Evolutionary conservation across 2,113 vertebrate species (phyloP).

Genomic region (Mesocricetus auratus): DNA sequence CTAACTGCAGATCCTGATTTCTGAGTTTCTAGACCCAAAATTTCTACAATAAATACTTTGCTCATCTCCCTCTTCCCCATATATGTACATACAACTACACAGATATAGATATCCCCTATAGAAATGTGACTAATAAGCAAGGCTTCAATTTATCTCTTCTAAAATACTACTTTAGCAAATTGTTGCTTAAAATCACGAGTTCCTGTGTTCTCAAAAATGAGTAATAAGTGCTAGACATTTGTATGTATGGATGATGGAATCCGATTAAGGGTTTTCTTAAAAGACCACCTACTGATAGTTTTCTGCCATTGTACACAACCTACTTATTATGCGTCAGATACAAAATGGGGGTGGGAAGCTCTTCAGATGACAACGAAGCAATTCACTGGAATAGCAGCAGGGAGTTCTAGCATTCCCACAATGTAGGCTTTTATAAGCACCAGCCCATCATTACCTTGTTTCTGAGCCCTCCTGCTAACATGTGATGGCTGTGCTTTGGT

Average conservation of each 20-base stretch:
- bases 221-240: slow-evolving; percentile 38
- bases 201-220: slow-evolving; percentile 39
- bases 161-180: slow-evolving; percentile 11
- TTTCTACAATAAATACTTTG: background rate
- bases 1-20: background rate
- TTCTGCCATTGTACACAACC: background rate
- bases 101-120: background rate
- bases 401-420: slow-evolving; percentile 71
- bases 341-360: background rate
- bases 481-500: slow-evolving; percentile 55
- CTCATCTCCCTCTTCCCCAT: too few relatives aligned
- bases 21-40: background rate
- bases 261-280: slow-evolving; percentile 19
- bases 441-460: slow-evolving; percentile 46
- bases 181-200: background rate
- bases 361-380: slow-evolving; percentile 63
- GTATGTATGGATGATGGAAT: slow-evolving; percentile 36
- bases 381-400: slow-evolving; percentile 31
- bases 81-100: too few relatives aligned
- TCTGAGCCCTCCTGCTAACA: slow-evolving; percentile 71
- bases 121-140: background rate
- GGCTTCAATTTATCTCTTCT: background rate
- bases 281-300: slow-evolving; percentile 57
- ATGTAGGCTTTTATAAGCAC: slow-evolving; percentile 66
- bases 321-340: background rate